Evolutionary conservation across 2,113 vertebrate genomes (phyloP).

Genomic region (Dromiciops gliroides): DNA sequence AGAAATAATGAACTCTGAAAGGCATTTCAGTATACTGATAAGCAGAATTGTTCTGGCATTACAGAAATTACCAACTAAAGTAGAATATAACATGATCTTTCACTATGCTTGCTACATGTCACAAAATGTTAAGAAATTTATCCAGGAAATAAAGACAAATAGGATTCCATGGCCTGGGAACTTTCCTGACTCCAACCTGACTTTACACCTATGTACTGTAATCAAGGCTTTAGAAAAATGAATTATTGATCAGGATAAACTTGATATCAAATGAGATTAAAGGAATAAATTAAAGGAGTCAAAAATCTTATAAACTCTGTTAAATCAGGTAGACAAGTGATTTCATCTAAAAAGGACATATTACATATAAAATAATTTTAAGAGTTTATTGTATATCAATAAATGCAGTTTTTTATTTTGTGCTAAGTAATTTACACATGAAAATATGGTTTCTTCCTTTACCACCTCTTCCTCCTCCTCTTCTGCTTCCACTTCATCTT

Average conservation of each 20-base stretch:
- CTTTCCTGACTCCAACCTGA: neutral
- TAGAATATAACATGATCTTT: neutral
- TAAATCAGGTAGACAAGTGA: neutral
- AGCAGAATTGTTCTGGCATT: neutral
- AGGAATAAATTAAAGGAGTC: neutral
- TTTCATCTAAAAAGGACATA: neutral
- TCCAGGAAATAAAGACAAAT: neutral
- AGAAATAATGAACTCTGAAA: neutral
- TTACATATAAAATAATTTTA: neutral
- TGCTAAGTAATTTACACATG: neutral
- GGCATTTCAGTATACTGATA: neutral
- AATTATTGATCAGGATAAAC: neutral
- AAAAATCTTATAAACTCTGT: neutral
- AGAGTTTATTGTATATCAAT: neutral
- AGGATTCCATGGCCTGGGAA: neutral
- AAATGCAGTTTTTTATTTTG: neutral
- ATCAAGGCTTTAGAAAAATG: neutral
- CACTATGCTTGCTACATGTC: neutral
- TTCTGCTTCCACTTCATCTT: too few species aligned
- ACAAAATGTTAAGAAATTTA: neutral
- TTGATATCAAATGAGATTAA: neutral
- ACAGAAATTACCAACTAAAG: neutral
- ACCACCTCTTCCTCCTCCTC: neutral
- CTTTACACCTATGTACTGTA: neutral
- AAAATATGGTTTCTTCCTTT: neutral